Base-by-base conservation (phyloP, 1,140 invertebrate genomes). In the Spodoptera frugiperda region DNA sequence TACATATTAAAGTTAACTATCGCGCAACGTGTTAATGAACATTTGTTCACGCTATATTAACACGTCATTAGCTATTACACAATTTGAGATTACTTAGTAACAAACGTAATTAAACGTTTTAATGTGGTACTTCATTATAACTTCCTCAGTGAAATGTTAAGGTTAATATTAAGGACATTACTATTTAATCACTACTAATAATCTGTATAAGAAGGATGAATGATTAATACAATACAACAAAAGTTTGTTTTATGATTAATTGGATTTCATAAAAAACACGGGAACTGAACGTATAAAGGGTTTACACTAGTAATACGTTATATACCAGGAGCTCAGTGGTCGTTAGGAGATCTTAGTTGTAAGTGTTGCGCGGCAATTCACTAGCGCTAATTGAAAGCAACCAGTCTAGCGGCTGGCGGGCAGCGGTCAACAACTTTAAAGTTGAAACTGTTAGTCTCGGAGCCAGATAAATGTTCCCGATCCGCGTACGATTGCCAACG, bases 321-420 rank as follows among this genome's bases (percentile, higher is more conserved):
- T 53, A 4, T 48, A 79, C 67, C 78, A 76, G 68, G 44, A 53
- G 11, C 4, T 54, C 51, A 81, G 19, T 49, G 71, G 77, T 82
- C 61, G 79, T 82, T 82, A 82, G 70, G 54, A 73, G 75, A 77
- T 78, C 74, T 76, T 63, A 75, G 71, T 46, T 59, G 73, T 77
- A 72, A 74, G 57, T 67, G 71, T 78, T 72, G 57, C 17, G 73
- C 46, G 71, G 55, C 63, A 65, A 79, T 84, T 82, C 63, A 77
- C 63, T 75, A 54, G 57, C 61, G 73, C 77, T 82, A 84, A 82
- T 82, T 82, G 80, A 82, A 82, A 80, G 74, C 76, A 74, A 51
- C 76, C 74, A 55, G 65, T 49, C 44, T 17, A 33, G 49, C 6
- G 6, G n/a, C 25, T n/a, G 55, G 55, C 57, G 25, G 15, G 63